phyloP scores from a whole-genome alignment of 2,113 vertebrate genomes.

The Asarcornis scutulata region DNA sequence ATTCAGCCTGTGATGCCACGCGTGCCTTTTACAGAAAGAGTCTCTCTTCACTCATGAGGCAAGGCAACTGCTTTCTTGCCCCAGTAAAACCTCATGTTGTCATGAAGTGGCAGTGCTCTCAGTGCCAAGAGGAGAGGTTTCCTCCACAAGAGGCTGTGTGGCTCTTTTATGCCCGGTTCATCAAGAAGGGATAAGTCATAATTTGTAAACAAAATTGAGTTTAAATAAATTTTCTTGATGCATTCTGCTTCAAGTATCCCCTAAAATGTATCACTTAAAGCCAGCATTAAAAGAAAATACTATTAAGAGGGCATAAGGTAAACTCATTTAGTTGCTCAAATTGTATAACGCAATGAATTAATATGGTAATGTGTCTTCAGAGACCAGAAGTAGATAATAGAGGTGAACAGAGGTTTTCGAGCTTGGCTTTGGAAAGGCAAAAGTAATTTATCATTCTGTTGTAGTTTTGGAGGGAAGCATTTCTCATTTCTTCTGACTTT shows the following conservation, averaged over 20 bases:
- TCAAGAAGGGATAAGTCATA: conserved; percentile 69
- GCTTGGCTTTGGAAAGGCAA: conserved; percentile 75
- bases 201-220: conserved; percentile 80
- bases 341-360: conserved; percentile 80
- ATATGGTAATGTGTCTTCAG: conserved; percentile 83
- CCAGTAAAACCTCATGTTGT: neutral
- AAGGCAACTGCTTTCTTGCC: neutral
- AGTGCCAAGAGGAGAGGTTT: neutral
- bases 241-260: conserved; percentile 69
- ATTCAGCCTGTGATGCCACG: neutral
- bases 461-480: conserved; percentile 65
- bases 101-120: neutral
- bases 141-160: neutral
- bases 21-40: neutral
- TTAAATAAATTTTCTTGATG: conserved; percentile 76
- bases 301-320: conserved; percentile 81
- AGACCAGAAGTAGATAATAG: conserved; percentile 82
- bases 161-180: conserved; percentile 61
- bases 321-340: conserved; percentile 80
- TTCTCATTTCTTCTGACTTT: conserved; percentile 73
- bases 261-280: conserved; percentile 76
- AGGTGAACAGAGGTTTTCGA: conserved; percentile 80
- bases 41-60: neutral
- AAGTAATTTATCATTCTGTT: conserved; percentile 83
- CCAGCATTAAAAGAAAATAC: conserved; percentile 77